Percentiles rank a stretch among this genome's conserved stretches.
Evolutionary conservation across 2,113 vertebrate genomes (phyloP).

Genomic region (Pelmatolapia mariae): DNA sequence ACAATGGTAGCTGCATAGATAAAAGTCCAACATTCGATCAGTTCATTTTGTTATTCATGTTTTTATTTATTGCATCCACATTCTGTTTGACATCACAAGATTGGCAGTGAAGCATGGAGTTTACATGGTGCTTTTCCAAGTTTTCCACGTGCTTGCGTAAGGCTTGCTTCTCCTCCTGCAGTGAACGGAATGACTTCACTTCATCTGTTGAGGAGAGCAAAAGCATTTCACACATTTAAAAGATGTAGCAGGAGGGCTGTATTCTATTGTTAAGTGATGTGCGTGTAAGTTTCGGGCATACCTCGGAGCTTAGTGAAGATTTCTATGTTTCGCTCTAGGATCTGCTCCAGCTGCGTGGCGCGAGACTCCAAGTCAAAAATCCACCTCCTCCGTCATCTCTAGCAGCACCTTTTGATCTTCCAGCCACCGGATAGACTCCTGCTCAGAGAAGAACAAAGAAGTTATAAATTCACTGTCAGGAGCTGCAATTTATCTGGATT

Average conservation of each 20-base stretch:
- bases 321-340: slow-evolving; percentile 96
- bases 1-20: no score
- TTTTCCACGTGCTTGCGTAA: no score
- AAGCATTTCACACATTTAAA: neutral
- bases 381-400: slow-evolving; percentile 98
- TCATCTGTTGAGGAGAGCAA: slow-evolving; percentile 76
- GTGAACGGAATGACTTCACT: slow-evolving; percentile 96
- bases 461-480: neutral
- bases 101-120: no score
- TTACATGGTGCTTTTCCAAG: no score
- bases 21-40: no score
- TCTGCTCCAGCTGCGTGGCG: slow-evolving; percentile 93
- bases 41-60: no score
- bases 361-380: slow-evolving; percentile 97
- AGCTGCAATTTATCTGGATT: neutral
- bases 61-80: no score
- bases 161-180: slow-evolving; percentile 97
- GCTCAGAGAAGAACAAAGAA: neutral
- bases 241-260: neutral
- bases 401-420: slow-evolving; percentile 94
- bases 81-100: no score
- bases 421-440: slow-evolving; percentile 97
- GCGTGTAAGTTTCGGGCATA: slow-evolving; percentile 44
- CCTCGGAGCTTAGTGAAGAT: slow-evolving; percentile 92
- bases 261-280: neutral